Evolutionary conservation across 2,797 vertebrate genomes (phyloP).

Genomic region (Myotis myotis): DNA sequence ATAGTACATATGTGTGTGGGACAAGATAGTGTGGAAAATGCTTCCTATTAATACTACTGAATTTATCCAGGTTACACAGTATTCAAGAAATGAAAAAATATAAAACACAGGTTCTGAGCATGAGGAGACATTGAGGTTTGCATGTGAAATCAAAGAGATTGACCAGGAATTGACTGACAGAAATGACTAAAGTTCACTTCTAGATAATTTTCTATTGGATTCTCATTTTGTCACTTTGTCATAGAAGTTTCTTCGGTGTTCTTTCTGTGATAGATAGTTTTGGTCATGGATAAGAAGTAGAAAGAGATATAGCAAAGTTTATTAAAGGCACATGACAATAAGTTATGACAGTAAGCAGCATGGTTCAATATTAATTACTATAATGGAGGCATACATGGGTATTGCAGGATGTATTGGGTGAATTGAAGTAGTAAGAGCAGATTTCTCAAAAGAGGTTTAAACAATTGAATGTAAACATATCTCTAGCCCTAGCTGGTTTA

Average conservation of each 20-base stretch:
- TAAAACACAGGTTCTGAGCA: neutral
- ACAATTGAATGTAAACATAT: neutral
- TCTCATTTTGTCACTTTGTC: neutral
- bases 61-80: neutral
- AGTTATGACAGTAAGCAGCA: neutral
- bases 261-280: neutral
- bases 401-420: neutral
- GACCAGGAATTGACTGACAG: neutral
- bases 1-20: neutral
- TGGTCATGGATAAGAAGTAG: neutral
- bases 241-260: conserved; percentile 14
- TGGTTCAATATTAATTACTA: neutral
- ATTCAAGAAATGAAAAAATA: neutral
- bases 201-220: neutral
- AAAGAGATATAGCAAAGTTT: neutral
- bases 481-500: neutral
- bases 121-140: neutral
- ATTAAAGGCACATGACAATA: neutral
- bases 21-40: neutral
- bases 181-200: neutral
- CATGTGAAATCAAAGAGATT: neutral
- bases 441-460: conserved; percentile 36
- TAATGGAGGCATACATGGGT: neutral
- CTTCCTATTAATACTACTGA: neutral
- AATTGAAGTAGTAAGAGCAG: neutral